Base-by-base conservation (phyloP, 1,140 invertebrate species). In the Polypedilum vanderplanki region DNA sequence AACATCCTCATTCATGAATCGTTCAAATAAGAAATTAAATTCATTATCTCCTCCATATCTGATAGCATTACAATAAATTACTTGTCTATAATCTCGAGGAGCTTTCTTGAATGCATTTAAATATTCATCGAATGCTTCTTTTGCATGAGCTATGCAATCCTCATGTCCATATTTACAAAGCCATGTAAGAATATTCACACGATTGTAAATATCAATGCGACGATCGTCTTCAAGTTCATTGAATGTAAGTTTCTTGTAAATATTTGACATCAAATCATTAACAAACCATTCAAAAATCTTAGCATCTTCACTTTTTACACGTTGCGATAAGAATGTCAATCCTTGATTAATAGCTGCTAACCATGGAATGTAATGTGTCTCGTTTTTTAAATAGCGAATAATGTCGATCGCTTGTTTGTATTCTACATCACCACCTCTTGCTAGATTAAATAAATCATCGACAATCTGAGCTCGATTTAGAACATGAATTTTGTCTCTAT, bases 381-480 rank as follows among this genome's bases (percentile, higher is more conserved):
- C 90, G 7, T 85, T 80, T 64, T 82, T 80, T 64, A 92, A 78
- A 79, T 90, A 91, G 1, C 84, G 81, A 0, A 87, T 82, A 3
- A 90, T 81, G 2, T 87, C 82, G 9, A 92, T 81, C 0, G 87
- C 86, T 24, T 83, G 81, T 1, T 78, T 75, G 18, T 87, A 86
- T 10, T 78, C 76, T 3, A 87, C 81, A 5, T 78, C 75, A 10
- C 79, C 80, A 76, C 85, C 81, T 65, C 86, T 81, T 1, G 86
- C 81, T 77, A 88, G 83, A 79, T 89, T 89, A 41, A 93, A 84
- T 3, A 90, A 84, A 82, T 96, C 94, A 78, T 95, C 91, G 4
- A 94, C 85, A 10, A 95, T 85, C 83, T 93, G 91, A 0, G 91
- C 92, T 79, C 93, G 86, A 81, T 93, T 95, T 0, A 90, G 80